A percentile compares a stretch with the other conserved stretches of the same genome.
Evolutionary conservation across 2,113 vertebrate species (phyloP).

Genomic region (Entosphenus tridentatus): DNA sequence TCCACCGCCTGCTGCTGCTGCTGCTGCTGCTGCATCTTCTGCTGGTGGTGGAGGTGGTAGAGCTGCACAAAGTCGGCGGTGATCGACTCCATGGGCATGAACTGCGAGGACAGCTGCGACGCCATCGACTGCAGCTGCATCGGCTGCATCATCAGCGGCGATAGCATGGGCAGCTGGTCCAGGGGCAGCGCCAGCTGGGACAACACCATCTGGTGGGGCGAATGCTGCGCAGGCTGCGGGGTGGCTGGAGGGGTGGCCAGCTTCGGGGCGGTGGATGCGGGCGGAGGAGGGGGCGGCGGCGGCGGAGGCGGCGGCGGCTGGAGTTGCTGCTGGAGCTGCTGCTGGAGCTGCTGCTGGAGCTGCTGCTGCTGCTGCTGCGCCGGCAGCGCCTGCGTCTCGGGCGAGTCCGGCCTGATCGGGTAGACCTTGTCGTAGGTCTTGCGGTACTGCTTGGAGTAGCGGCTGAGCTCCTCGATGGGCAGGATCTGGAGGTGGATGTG

Average conservation of each 20-base stretch:
- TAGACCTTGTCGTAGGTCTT: constrained; percentile 20
- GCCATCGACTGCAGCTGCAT: constrained; percentile 97
- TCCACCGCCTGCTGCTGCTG: constrained; percentile 62
- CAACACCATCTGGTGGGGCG: constrained; percentile 30
- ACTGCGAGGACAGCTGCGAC: constrained; percentile 56
- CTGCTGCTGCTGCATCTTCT: constrained; percentile 3
- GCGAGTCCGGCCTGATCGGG: constrained; percentile 25
- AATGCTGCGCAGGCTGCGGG: constrained; percentile 31
- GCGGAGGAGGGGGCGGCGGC: constrained; percentile 32
- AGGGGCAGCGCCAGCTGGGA: constrained; percentile 58
- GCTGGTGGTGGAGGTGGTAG: constrained; percentile 28
- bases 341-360: too few relatives aligned
- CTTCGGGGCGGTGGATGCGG: constrained; percentile 36
- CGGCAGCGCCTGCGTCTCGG: constrained; percentile 59
- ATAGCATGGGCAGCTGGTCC: constrained; percentile 57
- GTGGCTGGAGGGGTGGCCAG: constrained; percentile 33
- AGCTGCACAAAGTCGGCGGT: constrained; percentile 74
- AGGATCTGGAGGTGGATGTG: constrained; percentile 24
- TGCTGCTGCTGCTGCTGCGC: constrained; percentile 16
- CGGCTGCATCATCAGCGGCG: constrained; percentile 64
- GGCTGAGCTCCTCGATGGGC: constrained; percentile 24
- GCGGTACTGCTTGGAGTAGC: constrained; percentile 22
- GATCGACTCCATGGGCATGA: constrained; percentile 66
- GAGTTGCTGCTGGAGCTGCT: constrained; percentile 6
- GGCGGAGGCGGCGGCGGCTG: constrained; percentile 25